Conservation (phyloP, 2,113 vertebrate genomes). For the Aythya baeri region DNA sequence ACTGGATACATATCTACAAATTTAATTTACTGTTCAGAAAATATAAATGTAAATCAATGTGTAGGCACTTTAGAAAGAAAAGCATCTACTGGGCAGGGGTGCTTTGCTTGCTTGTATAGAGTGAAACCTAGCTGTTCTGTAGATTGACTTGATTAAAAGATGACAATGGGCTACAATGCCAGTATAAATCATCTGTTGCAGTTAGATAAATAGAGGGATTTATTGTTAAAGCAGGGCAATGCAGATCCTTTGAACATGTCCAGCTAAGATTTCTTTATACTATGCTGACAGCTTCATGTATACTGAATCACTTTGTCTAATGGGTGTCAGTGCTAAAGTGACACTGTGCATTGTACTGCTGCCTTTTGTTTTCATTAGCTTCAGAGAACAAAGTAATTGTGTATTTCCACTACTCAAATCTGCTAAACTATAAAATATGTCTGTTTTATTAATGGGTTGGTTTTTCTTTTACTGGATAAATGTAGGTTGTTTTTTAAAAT, state of each 20-base stretch:
- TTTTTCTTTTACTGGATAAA: neutral
- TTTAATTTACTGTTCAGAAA: slow-evolving; percentile 18
- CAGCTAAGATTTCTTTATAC: neutral
- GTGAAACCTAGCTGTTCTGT: neutral
- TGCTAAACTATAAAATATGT: neutral
- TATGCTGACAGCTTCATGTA: neutral
- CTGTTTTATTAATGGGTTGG: neutral
- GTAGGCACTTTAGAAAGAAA: neutral
- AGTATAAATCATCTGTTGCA: neutral
- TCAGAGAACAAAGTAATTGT: neutral
- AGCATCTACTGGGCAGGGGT: slow-evolving; percentile 2
- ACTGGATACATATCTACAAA: neutral
- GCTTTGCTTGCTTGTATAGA: neutral
- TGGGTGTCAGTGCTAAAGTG: neutral
- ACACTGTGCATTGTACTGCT: neutral
- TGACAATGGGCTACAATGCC: neutral
- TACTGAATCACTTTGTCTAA: neutral
- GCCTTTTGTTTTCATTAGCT: neutral
- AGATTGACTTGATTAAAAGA: slow-evolving; percentile 5
- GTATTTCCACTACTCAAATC: neutral
- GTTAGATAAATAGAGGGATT: slow-evolving; percentile 18
- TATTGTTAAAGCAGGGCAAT: slow-evolving; percentile 34
- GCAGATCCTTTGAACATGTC: slow-evolving; percentile 23
- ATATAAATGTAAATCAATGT: neutral
- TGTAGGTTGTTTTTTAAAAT: neutral